Conservation (phyloP, 2,113 vertebrate genomes). For the Falco punctatus region DNA sequence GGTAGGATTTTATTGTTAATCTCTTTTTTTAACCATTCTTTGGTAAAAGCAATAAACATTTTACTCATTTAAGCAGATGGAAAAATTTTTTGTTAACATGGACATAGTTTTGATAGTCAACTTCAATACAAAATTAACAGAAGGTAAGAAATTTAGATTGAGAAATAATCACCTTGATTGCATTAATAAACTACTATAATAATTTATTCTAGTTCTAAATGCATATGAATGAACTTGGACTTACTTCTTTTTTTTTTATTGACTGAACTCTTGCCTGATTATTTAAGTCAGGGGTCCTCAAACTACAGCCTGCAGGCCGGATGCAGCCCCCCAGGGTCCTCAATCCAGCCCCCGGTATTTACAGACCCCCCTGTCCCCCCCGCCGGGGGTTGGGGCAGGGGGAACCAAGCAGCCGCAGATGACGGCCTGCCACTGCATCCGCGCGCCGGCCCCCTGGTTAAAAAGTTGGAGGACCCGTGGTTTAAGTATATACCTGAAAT, state of each 20-base stretch:
- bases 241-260: not conserved
- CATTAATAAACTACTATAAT: not conserved
- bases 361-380: too few relatives aligned
- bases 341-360: too few relatives aligned
- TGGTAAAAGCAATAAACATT: not conserved
- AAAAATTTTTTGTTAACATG: not conserved
- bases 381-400: too few relatives aligned
- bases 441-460: too few relatives aligned
- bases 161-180: not conserved
- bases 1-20: not conserved
- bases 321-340: too few relatives aligned
- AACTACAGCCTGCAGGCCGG: too few relatives aligned
- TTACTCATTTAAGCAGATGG: not conserved
- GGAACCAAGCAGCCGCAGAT: too few relatives aligned
- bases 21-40: not conserved
- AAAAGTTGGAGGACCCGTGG: too few relatives aligned
- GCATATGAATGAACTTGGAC: not conserved
- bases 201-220: not conserved
- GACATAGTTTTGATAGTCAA: not conserved
- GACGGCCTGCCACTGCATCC: too few relatives aligned
- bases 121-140: not conserved
- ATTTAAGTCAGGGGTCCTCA: not conserved
- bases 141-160: not conserved
- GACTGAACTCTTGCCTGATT: not conserved
- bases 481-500: not conserved